Conservation (phyloP, 37 sponge, comb jelly and placozoan species). For the Corticium candelabrum region DNA sequence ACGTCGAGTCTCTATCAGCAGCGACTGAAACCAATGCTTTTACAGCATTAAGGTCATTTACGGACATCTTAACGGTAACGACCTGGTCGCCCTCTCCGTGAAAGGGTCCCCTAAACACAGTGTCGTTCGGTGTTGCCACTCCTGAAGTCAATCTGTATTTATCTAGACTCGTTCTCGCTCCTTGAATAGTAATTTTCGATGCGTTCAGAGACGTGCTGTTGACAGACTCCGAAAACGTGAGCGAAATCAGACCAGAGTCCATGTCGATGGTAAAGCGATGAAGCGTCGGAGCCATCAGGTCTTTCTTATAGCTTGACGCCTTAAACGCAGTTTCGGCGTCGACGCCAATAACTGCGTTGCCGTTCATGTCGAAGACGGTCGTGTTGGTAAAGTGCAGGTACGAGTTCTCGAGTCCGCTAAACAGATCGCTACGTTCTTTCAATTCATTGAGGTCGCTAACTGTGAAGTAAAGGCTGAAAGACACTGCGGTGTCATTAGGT, state of each 20-base stretch:
- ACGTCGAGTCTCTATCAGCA: slow-evolving; percentile 34
- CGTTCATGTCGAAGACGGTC: slow-evolving; percentile 63
- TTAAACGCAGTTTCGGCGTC: slow-evolving; percentile 18
- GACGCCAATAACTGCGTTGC: slow-evolving; percentile 31
- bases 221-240: slow-evolving; percentile 54
- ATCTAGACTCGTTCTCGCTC: slow-evolving; percentile 29
- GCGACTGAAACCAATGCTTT: slow-evolving; percentile 47
- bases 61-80: slow-evolving; percentile 42
- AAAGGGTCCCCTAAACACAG: not conserved
- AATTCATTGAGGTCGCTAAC: not conserved
- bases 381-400: slow-evolving; percentile 25
- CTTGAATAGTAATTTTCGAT: slow-evolving; percentile 45
- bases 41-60: slow-evolving; percentile 63
- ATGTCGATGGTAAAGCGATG: slow-evolving; percentile 42
- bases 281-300: slow-evolving; percentile 20
- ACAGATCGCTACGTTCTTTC: not conserved
- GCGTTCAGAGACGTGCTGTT: slow-evolving; percentile 38
- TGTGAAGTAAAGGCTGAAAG: not conserved
- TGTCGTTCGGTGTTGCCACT: not conserved
- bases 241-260: slow-evolving; percentile 32
- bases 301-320: slow-evolving; percentile 18
- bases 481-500: not conserved
- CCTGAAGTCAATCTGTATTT: not conserved
- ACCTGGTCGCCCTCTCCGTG: slow-evolving; percentile 23
- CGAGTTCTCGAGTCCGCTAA: slow-evolving; percentile 23